Conservation (phyloP, 2,888 invertebrate species). For the Xanthorhoe designata region DNA sequence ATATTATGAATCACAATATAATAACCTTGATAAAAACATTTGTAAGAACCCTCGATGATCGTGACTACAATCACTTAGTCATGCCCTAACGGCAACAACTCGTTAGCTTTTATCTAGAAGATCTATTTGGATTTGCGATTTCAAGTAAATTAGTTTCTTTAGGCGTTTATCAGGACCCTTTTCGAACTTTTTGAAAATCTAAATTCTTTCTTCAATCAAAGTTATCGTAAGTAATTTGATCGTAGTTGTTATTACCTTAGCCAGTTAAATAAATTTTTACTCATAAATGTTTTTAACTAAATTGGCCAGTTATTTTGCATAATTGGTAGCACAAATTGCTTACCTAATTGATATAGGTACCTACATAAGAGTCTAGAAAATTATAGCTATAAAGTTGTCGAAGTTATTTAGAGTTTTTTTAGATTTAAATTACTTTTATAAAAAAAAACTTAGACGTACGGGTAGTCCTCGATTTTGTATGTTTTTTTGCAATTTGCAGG, state of each 20-base stretch:
- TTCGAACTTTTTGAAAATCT: neutral
- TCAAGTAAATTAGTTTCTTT: constrained; percentile 46
- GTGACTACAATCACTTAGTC: constrained; percentile 77
- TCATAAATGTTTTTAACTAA: neutral
- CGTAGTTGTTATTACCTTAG: too few species aligned
- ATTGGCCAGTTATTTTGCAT: neutral
- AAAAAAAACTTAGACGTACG: too few species aligned
- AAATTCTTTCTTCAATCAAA: too few species aligned
- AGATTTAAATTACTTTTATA: too few species aligned
- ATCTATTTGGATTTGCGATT: constrained; percentile 53
- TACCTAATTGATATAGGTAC: too few species aligned
- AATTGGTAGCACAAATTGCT: neutral
- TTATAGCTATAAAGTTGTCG: too few species aligned
- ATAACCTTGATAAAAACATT: constrained; percentile 37
- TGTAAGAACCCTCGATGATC: constrained; percentile 48
- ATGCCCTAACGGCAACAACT: constrained; percentile 61
- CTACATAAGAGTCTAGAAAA: too few species aligned
- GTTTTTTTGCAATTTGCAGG: too few species aligned
- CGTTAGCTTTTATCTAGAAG: constrained; percentile 65
- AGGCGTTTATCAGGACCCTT: constrained; percentile 28
- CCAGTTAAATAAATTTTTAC: too few species aligned
- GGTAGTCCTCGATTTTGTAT: too few species aligned
- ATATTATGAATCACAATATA: constrained; percentile 47
- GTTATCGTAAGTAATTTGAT: too few species aligned
- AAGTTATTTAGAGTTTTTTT: too few species aligned